Evolutionary conservation across 2,113 vertebrate genomes (phyloP).

Genomic region (Macquaria ambigua): DNA sequence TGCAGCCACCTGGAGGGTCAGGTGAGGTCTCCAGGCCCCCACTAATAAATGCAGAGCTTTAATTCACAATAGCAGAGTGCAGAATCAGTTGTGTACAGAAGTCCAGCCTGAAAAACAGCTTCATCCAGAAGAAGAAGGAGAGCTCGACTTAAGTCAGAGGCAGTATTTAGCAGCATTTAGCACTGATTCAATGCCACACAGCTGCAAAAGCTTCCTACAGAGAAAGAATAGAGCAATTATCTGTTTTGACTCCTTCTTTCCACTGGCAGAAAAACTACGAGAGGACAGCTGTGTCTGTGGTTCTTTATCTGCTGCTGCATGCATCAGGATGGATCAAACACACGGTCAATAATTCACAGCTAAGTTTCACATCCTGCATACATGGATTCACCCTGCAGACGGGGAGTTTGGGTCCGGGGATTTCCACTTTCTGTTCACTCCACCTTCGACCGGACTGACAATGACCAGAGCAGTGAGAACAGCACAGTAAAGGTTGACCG

Average conservation of each 20-base stretch:
- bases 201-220: conserved; percentile 73
- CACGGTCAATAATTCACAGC: neutral
- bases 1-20: conserved; percentile 57
- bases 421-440: conserved; percentile 3
- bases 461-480: neutral
- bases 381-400: neutral
- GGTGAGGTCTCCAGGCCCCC: conserved; percentile 40
- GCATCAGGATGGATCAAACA: neutral
- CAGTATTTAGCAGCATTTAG: conserved; percentile 21
- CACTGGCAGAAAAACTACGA: conserved; percentile 45
- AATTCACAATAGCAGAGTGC: neutral
- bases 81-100: no score
- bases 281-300: conserved; percentile 60
- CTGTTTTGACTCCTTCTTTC: conserved; percentile 55
- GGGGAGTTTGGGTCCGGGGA: neutral
- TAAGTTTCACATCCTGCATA: neutral
- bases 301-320: conserved; percentile 2
- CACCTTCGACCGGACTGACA: neutral
- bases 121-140: conserved; percentile 21
- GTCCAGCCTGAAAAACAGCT: conserved; percentile 1
- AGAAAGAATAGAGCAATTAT: conserved; percentile 64
- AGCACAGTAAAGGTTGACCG: neutral
- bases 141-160: conserved; percentile 2
- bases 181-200: conserved; percentile 60
- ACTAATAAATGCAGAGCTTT: conserved; percentile 3